These are phyloP conservation scores for Sebastes nivosus DNA, from an alignment of 2,797 vertebrate species.

Conservation along the genomic window DNA sequence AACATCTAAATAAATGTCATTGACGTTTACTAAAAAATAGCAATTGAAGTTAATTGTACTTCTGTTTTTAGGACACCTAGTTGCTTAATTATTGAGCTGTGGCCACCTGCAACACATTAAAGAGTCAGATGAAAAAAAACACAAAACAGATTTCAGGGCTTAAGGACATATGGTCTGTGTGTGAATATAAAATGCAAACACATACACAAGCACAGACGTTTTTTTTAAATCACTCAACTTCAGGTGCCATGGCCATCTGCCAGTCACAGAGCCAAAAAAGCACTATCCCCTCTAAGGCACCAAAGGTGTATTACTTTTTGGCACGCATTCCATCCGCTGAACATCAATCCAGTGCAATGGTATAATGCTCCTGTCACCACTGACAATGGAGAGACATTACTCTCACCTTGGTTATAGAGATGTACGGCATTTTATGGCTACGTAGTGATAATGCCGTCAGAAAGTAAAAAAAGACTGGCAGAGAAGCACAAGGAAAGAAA, in stretches of 20 bases:
- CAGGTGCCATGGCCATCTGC: conserved; percentile 56
- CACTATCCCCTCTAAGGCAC: conserved; percentile 47
- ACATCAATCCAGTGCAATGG: conserved; percentile 57
- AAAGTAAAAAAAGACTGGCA: conserved; percentile 9
- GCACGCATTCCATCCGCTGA: conserved; percentile 42
- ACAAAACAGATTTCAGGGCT: not conserved
- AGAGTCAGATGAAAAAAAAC: not conserved
- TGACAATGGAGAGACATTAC: conserved; percentile 59
- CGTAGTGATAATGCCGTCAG: conserved; percentile 46
- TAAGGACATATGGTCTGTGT: not conserved
- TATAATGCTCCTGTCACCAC: conserved; percentile 62
- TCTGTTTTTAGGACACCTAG: not conserved
- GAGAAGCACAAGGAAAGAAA: not conserved
- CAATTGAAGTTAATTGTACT: not conserved
- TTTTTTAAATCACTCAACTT: conserved; percentile 41
- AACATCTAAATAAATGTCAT: not conserved
- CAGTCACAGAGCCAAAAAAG: conserved; percentile 61
- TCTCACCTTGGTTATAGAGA: conserved; percentile 59
- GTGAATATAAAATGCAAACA: not conserved
- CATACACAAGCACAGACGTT: conserved; percentile 6
- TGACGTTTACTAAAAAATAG: too few relatives aligned
- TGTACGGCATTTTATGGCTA: conserved; percentile 47
- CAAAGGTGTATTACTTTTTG: conserved; percentile 54
- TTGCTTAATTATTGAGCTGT: not conserved
- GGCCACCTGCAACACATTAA: not conserved